Percentiles rank a stretch among this genome's conserved stretches.
Conservation (phyloP, 2,888 invertebrate genomes). For the Rotaria socialis region DNA sequence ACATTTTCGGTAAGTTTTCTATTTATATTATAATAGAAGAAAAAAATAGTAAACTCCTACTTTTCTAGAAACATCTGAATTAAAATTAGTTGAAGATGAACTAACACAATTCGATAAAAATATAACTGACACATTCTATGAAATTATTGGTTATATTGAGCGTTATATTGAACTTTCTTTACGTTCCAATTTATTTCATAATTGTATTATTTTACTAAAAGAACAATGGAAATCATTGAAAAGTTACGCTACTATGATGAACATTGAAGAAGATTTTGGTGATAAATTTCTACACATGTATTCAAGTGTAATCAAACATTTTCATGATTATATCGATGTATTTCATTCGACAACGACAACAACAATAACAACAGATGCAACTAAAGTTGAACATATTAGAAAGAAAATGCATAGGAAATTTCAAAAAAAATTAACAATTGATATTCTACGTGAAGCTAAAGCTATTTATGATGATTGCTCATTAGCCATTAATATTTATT, state of each 20-base stretch:
- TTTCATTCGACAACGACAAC: not conserved
- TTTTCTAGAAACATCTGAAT: not conserved
- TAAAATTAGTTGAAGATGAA: not conserved
- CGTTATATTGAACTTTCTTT: not conserved
- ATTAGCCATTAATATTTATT: conserved; percentile 16
- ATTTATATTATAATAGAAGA: not conserved
- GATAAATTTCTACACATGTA: conserved; percentile 18
- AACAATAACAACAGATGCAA: not conserved
- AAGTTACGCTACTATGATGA: not conserved
- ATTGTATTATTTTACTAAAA: not conserved
- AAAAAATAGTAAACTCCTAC: not conserved
- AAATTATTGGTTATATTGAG: not conserved
- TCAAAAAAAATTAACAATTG: conserved; percentile 22
- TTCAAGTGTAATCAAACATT: not conserved
- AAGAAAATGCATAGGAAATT: conserved; percentile 15
- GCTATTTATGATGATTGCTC: conserved; percentile 23
- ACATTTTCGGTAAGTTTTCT: not conserved
- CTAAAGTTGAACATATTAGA: not conserved
- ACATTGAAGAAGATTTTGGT: conserved; percentile 4
- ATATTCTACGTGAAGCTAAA: conserved; percentile 30
- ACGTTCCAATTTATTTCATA: conserved; percentile 3
- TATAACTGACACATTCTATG: not conserved
- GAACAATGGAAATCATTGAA: conserved; percentile 35
- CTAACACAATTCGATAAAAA: not conserved
- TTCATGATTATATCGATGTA: conserved; percentile 23